Conservation (phyloP, 2,888 invertebrate genomes). For the Eupithecia dodoneata region DNA sequence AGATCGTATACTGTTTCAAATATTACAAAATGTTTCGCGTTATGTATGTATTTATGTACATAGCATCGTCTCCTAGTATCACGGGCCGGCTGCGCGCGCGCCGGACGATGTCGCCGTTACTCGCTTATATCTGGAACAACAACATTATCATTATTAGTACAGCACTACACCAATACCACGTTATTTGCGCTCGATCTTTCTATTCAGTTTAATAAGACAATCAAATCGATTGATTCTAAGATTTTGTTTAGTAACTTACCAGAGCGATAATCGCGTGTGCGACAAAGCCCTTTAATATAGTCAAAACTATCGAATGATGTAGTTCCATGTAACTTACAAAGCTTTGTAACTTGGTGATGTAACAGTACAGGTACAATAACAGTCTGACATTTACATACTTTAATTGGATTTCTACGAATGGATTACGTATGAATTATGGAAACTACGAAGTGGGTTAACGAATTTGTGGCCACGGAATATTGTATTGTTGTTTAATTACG, state of each 20-base stretch:
- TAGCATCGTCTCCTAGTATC: slow-evolving; percentile 80
- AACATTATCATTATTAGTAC: slow-evolving; percentile 29
- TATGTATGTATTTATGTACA: slow-evolving; percentile 70
- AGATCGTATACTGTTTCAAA: slow-evolving; percentile 85
- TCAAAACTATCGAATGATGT: neutral
- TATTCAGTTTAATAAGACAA: neutral
- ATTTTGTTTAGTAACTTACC: too few relatives aligned
- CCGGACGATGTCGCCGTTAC: slow-evolving; percentile 71
- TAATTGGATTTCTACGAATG: slow-evolving; percentile 37
- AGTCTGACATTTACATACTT: slow-evolving; percentile 33
- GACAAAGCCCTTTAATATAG: neutral
- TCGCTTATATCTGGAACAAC: slow-evolving; percentile 72
- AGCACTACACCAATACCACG: neutral
- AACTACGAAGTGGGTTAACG: slow-evolving; percentile 19
- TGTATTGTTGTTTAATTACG: neutral
- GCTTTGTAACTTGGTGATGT: slow-evolving; percentile 14
- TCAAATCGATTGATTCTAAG: too few relatives aligned
- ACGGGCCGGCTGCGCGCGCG: slow-evolving; percentile 54
- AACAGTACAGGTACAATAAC: slow-evolving; percentile 24
- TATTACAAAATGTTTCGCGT: slow-evolving; percentile 82
- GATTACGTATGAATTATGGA: slow-evolving; percentile 34
- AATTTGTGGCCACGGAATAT: slow-evolving; percentile 15
- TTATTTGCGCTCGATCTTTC: neutral
- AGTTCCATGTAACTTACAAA: slow-evolving; percentile 2
- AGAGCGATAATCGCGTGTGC: too few relatives aligned